A percentile compares a stretch with the other conserved stretches of the same genome.
phyloP scores from a whole-genome alignment of 1,140 invertebrate genomes.

The Hycleus cichorii region DNA sequence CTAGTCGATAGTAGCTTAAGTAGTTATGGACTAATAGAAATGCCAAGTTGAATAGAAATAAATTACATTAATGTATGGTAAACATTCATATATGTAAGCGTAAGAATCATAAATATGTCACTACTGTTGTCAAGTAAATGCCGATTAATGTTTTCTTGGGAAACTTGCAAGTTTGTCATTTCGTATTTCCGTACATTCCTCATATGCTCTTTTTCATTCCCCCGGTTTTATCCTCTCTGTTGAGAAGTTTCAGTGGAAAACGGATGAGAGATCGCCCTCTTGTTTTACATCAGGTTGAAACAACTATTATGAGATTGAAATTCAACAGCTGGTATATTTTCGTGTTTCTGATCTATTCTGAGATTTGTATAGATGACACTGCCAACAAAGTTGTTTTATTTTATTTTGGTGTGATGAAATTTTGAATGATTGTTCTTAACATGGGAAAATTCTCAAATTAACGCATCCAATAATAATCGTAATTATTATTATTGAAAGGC shows the following conservation, averaged over 20 bases:
- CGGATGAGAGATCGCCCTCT: background rate
- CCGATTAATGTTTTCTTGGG: constrained; percentile 42
- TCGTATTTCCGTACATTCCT: no score
- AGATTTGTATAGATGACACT: constrained; percentile 33
- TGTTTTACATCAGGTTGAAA: background rate
- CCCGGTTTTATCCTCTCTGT: no score
- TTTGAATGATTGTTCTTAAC: constrained; percentile 25
- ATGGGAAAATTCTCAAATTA: constrained; percentile 2
- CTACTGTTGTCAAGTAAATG: constrained; percentile 42
- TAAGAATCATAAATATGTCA: constrained; percentile 42
- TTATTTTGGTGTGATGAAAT: constrained; percentile 36
- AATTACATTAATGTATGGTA: constrained; percentile 44
- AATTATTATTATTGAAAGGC: background rate
- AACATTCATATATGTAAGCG: constrained; percentile 42
- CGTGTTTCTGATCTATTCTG: constrained; percentile 29
- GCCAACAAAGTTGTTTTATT: constrained; percentile 31
- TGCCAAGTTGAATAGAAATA: constrained; percentile 40
- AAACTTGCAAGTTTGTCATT: constrained; percentile 28
- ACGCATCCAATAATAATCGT: background rate
- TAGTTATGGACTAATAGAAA: constrained; percentile 42
- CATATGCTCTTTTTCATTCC: no score
- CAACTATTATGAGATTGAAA: background rate
- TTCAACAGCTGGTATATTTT: constrained; percentile 27
- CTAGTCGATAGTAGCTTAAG: constrained; percentile 31
- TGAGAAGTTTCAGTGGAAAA: no score